Percentiles rank a stretch among this genome's conserved stretches.
These are phyloP conservation scores for Martes flavigula DNA, from an alignment of 2,797 vertebrate genomes.

Conservation along the genomic window DNA sequence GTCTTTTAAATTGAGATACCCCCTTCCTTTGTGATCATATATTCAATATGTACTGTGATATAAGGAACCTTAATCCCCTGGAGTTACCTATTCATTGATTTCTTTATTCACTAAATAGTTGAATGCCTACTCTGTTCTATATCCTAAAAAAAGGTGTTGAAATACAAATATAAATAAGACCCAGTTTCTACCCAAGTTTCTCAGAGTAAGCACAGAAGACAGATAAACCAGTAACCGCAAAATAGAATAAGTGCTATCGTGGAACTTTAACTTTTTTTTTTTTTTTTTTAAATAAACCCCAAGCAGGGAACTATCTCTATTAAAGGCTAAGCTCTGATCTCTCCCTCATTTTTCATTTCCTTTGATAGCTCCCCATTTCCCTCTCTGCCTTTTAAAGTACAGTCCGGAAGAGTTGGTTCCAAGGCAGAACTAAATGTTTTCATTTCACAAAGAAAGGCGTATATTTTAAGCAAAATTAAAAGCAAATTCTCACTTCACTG, in stretches of 20 bases:
- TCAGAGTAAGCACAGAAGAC: not conserved
- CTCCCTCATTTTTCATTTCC: not conserved
- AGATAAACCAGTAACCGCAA: not conserved
- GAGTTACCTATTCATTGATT: not conserved
- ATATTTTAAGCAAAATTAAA: conserved; percentile 20
- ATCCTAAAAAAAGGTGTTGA: not conserved
- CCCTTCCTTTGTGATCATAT: not conserved
- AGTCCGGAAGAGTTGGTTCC: not conserved
- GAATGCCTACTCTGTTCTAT: not conserved
- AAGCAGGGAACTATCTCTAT: not conserved
- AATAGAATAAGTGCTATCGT: not conserved
- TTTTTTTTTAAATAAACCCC: not conserved
- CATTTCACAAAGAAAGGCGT: not conserved
- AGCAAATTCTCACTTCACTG: conserved; percentile 20
- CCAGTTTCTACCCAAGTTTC: not conserved
- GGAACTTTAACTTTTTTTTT: not conserved
- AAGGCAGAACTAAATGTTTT: not conserved
- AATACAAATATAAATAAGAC: not conserved
- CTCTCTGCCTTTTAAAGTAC: not conserved
- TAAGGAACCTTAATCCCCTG: not conserved
- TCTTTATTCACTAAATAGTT: not conserved
- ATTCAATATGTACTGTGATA: not conserved
- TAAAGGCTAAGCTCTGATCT: not conserved
- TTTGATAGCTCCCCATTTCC: not conserved
- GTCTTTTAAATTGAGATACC: not conserved